Conservation (phyloP, 2,888 invertebrate species). For the Teleogryllus oceanicus region DNA sequence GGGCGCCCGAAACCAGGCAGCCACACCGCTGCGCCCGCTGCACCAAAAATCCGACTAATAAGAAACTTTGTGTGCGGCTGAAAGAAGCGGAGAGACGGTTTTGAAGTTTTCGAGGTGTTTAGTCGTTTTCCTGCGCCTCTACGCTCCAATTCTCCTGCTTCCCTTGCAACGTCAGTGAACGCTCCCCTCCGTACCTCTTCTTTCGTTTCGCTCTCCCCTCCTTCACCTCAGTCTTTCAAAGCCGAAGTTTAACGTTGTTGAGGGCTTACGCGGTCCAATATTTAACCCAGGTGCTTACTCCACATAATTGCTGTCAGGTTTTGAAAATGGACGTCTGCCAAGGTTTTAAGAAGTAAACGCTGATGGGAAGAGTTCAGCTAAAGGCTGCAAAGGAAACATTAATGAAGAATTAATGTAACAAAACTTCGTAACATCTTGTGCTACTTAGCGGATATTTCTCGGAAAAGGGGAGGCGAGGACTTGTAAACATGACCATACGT, state of each 20-base stretch:
- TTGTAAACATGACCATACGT: conserved; percentile 18
- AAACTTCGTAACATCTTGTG: conserved; percentile 18
- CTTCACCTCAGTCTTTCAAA: neutral
- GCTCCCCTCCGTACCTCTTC: neutral
- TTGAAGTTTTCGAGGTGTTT: conserved; percentile 1
- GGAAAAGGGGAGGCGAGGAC: neutral
- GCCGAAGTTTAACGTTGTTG: conserved; percentile 18
- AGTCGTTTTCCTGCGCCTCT: neutral
- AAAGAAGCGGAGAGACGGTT: neutral
- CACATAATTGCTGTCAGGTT: conserved; percentile 9
- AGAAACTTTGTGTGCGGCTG: conserved; percentile 9
- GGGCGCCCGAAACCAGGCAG: neutral
- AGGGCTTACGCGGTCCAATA: conserved; percentile 5
- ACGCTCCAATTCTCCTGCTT: neutral
- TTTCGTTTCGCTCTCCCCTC: neutral
- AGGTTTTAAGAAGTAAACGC: conserved; percentile 6
- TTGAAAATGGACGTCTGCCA: neutral
- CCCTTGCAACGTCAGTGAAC: neutral
- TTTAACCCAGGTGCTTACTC: conserved; percentile 18
- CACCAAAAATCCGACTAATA: neutral
- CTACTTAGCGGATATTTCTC: neutral
- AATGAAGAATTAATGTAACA: conserved; percentile 18
- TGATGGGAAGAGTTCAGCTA: conserved; percentile 6
- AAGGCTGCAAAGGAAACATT: conserved; percentile 11
- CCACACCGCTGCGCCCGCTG: neutral